Evolutionary conservation across 2,888 invertebrate genomes (phyloP).

Genomic region (Heliconius ismenius): DNA sequence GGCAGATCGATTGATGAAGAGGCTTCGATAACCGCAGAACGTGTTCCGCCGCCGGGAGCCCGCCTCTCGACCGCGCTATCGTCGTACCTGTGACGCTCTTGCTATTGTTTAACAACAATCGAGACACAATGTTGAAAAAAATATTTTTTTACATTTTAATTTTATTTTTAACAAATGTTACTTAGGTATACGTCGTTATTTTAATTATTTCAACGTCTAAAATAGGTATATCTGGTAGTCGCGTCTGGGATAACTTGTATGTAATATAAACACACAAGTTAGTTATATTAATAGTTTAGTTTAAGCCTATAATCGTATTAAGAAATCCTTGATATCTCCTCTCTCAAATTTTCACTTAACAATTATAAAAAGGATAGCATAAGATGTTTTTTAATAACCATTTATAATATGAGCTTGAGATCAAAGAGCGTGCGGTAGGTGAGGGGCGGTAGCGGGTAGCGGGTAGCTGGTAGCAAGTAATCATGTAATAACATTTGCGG

Average conservation of each 20-base stretch:
- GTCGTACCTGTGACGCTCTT: constrained; percentile 45
- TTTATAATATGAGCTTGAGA: constrained; percentile 47
- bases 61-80: constrained; percentile 51
- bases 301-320: not conserved
- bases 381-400: not conserved
- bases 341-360: not conserved
- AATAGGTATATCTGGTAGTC: not conserved
- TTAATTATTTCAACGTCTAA: not conserved
- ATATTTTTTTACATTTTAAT: constrained; percentile 25
- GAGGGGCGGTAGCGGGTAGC: constrained; percentile 57
- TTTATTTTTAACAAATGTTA: constrained; percentile 12
- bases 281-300: too few relatives aligned
- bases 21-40: constrained; percentile 65
- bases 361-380: not conserved
- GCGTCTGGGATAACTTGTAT: too few relatives aligned
- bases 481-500: constrained; percentile 76
- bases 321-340: not conserved
- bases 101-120: constrained; percentile 50
- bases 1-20: constrained; percentile 78
- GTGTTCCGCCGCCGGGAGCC: constrained; percentile 70
- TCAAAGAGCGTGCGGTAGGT: constrained; percentile 64
- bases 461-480: constrained; percentile 56
- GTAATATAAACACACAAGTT: too few relatives aligned
- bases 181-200: not conserved
- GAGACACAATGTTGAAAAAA: constrained; percentile 39